These are phyloP conservation scores for Spodoptera picta DNA, from an alignment of 2,888 invertebrate species.

Conservation along the genomic window DNA sequence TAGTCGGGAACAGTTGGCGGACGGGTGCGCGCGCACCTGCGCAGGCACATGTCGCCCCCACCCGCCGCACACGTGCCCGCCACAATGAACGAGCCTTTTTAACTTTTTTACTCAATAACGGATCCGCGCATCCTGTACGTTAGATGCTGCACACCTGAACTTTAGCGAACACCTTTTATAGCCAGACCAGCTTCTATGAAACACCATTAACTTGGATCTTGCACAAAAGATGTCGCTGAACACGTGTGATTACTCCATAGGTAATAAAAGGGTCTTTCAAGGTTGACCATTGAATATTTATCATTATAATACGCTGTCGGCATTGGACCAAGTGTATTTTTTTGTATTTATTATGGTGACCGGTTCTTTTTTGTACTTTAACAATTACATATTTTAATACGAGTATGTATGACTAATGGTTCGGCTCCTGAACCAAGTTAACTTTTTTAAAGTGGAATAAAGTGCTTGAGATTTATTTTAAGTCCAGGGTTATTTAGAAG, in stretches of 20 bases:
- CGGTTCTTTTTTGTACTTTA: slow-evolving; percentile 34
- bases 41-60: slow-evolving; percentile 57
- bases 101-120: slow-evolving; percentile 50
- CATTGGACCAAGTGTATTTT: slow-evolving; percentile 26
- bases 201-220: slow-evolving; percentile 10
- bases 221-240: slow-evolving; percentile 19
- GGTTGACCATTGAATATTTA: slow-evolving; percentile 46
- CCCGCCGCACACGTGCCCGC: slow-evolving; percentile 48
- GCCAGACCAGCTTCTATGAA: slow-evolving; percentile 3
- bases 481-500: no score
- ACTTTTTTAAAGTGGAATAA: background rate
- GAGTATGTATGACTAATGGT: slow-evolving; percentile 24
- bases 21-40: slow-evolving; percentile 61
- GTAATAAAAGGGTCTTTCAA: slow-evolving; percentile 49
- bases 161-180: slow-evolving; percentile 25
- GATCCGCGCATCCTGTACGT: slow-evolving; percentile 48
- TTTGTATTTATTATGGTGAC: slow-evolving; percentile 23
- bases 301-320: slow-evolving; percentile 19
- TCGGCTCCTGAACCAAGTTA: slow-evolving; percentile 22
- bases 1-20: slow-evolving; percentile 57
- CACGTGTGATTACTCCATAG: slow-evolving; percentile 37
- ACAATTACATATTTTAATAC: slow-evolving; percentile 24
- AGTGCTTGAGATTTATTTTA: slow-evolving; percentile 1
- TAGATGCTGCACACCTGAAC: slow-evolving; percentile 44
- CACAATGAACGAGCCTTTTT: slow-evolving; percentile 39